These are phyloP conservation scores for Polydrusus pterygomalis DNA, from an alignment of 2,888 invertebrate genomes.

Conservation along the genomic window DNA sequence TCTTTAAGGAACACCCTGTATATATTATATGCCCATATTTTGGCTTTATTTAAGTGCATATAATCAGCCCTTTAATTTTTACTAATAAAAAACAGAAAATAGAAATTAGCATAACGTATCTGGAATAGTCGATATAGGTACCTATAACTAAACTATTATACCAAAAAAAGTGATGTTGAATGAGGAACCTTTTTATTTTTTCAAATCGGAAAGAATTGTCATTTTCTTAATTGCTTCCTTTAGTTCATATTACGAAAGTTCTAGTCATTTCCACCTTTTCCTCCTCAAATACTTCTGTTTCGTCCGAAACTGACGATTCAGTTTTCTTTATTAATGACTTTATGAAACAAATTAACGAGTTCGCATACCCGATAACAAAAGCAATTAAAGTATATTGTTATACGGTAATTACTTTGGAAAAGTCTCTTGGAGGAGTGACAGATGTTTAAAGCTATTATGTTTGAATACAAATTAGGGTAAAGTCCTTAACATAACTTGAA, in stretches of 20 bases:
- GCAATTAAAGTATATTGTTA: conserved; percentile 48
- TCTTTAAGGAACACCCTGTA: too few relatives aligned
- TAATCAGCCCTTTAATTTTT: too few relatives aligned
- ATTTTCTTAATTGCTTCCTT: conserved; percentile 34
- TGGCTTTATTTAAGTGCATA: too few relatives aligned
- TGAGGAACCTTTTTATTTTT: too few relatives aligned
- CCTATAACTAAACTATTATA: too few relatives aligned
- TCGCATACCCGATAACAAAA: conserved; percentile 39
- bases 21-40: too few relatives aligned
- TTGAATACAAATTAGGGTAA: conserved; percentile 30
- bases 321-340: conserved; percentile 29
- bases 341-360: conserved; percentile 45
- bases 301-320: conserved; percentile 5
- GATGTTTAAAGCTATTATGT: conserved; percentile 28
- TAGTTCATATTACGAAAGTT: conserved; percentile 1
- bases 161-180: too few relatives aligned
- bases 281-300: conserved; percentile 1
- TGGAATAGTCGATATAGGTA: too few relatives aligned
- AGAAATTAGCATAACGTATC: too few relatives aligned
- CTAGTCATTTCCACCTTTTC: conserved; percentile 8
- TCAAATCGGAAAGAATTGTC: neutral
- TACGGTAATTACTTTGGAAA: conserved; percentile 36
- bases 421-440: conserved; percentile 21
- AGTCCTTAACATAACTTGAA: conserved; percentile 27
- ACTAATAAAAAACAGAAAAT: too few relatives aligned